A percentile compares a stretch with the other conserved stretches of the same genome.
Conservation (phyloP, 2,113 vertebrate genomes). For the Poeciliopsis turrubarensis region DNA sequence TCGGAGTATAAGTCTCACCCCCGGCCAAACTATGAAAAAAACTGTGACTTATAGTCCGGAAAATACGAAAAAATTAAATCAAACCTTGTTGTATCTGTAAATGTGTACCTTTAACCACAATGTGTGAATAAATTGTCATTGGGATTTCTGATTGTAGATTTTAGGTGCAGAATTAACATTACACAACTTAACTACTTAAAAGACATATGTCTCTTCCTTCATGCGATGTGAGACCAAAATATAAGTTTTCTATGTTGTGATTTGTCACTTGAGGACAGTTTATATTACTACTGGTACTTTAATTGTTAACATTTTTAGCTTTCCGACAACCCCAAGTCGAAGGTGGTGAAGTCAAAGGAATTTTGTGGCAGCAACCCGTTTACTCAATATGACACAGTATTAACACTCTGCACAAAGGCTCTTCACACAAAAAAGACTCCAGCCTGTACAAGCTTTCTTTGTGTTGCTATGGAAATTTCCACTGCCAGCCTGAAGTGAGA, state of each 20-base stretch:
- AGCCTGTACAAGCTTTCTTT: slow-evolving; percentile 63
- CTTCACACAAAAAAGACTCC: slow-evolving; percentile 61
- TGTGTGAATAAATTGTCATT: background rate
- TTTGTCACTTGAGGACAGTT: background rate
- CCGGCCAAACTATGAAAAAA: too few species aligned
- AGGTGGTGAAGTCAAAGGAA: slow-evolving; percentile 21
- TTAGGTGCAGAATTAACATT: slow-evolving; percentile 1
- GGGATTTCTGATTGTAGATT: slow-evolving; percentile 16
- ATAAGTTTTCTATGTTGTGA: slow-evolving; percentile 2
- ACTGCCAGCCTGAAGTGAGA: slow-evolving; percentile 52
- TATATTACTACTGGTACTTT: slow-evolving; percentile 26
- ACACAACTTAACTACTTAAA: slow-evolving; percentile 12
- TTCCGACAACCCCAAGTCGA: slow-evolving; percentile 26
- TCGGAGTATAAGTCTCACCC: too few species aligned
- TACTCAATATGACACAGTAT: slow-evolving; percentile 48
- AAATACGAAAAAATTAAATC: background rate
- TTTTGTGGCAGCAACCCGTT: slow-evolving; percentile 39
- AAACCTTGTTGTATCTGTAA: background rate
- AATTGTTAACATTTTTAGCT: slow-evolving; percentile 21
- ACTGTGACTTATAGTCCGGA: too few species aligned
- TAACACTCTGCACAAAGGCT: slow-evolving; percentile 55
- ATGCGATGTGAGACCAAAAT: slow-evolving; percentile 14
- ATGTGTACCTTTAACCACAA: too few species aligned
- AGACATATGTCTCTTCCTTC: slow-evolving; percentile 8
- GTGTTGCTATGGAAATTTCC: slow-evolving; percentile 79